A percentile compares a stretch with the other conserved stretches of the same genome.
phyloP scores from a whole-genome alignment of 2,797 vertebrate species.

The Sardinella longiceps region DNA sequence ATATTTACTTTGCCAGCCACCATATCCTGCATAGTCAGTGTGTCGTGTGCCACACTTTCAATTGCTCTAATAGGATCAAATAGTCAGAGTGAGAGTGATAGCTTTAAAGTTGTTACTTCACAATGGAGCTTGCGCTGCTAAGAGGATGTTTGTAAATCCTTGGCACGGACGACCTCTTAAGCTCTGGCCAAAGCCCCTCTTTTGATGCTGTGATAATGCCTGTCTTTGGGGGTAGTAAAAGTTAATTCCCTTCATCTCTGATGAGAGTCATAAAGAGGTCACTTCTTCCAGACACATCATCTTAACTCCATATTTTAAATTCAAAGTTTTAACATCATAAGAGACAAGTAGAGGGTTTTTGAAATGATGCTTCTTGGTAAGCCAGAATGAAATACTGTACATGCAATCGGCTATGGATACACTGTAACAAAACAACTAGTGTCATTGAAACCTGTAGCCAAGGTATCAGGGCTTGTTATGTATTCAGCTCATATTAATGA shows the following conservation, averaged over 20 bases:
- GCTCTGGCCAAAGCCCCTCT: background rate
- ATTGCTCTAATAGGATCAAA: background rate
- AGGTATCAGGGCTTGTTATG: background rate
- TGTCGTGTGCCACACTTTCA: background rate
- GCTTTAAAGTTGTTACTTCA: background rate
- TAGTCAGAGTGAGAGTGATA: background rate
- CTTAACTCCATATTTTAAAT: background rate
- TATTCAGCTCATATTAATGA: background rate
- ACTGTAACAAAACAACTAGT: background rate
- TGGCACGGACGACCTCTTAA: conserved; percentile 2
- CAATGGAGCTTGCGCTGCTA: conserved; percentile 4
- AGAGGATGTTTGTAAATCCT: conserved; percentile 13
- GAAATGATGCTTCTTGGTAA: background rate
- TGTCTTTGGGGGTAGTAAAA: background rate
- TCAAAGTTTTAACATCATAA: background rate
- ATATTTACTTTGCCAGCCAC: background rate
- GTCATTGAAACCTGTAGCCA: background rate
- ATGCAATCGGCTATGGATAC: background rate
- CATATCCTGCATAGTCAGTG: background rate
- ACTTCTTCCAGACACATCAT: background rate
- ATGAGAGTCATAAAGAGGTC: background rate
- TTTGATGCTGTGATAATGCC: conserved; percentile 2
- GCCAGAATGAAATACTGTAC: background rate
- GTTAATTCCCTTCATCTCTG: background rate
- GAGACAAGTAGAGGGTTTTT: background rate